Base-by-base conservation (phyloP, 2,888 invertebrate genomes). In the Mythimna ferrago region DNA sequence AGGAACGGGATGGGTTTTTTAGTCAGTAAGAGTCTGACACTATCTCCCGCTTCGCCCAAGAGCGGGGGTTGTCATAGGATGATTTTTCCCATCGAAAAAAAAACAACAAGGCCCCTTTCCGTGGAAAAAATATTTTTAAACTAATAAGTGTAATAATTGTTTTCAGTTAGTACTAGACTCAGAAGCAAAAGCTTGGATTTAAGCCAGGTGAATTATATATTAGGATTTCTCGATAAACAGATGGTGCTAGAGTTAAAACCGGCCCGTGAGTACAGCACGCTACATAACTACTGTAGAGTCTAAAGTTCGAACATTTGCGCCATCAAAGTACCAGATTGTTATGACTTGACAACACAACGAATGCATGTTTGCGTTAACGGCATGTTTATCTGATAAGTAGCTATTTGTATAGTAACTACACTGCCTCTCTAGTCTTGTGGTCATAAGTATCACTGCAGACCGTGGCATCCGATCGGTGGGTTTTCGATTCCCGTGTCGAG, bases 191-290 rank as follows among this genome's bases (percentile, higher is more conserved):
- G 5, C 14, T 80, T 82, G 70, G 67, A 65, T 32, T 21, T 44
- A 7, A 53, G 41, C 78, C 80, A 82, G 21, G 7, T 71, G n/a
- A 26, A 44, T 38, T 48, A 62, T 44, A 69, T 56, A 71, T 57
- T 32, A 32, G 41, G 51, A 53, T 66, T 61, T 66, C 63, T 61
- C 61, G 56, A 53, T 66, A 66, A 69, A 71, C 21, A 66, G 32
- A 16, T 21, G 32, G 14, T 16, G 51, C 57, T 60, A 32, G 51
- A 21, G 51, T 60, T 62, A 66, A 63, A 69, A 69, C 53, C n/a
- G 11, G 32, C 21, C 35, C 41, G 48, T 21, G 6, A 53, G 53
- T 38, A n/a, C 14, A 61, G n/a, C 26, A 5, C 21, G 53, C 53
- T 44, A 62, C 44, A 26, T 38, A 56, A 38, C 54, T 44, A 56